phyloP scores from a whole-genome alignment of 2,113 vertebrate species.

The Pteronura brasiliensis region DNA sequence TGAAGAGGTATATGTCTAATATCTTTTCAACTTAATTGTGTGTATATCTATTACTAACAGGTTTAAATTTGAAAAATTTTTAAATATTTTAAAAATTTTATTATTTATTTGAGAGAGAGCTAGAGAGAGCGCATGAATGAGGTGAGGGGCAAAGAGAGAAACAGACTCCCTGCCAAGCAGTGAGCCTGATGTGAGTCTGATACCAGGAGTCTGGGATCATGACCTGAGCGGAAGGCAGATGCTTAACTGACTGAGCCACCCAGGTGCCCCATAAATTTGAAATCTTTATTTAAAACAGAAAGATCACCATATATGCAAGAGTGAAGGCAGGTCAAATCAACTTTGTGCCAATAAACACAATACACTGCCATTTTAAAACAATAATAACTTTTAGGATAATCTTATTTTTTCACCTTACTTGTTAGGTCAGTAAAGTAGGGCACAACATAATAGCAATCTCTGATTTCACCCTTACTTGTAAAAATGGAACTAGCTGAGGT shows the following conservation, averaged over 20 bases:
- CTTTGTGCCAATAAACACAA: background rate
- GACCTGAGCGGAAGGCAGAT: background rate
- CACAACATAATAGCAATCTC: background rate
- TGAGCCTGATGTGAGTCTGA: background rate
- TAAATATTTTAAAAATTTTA: background rate
- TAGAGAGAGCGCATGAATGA: background rate
- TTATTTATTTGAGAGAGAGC: background rate
- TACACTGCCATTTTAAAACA: background rate
- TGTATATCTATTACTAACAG: background rate
- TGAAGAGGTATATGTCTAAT: background rate
- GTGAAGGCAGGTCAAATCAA: background rate
- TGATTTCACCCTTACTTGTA: constrained; percentile 40
- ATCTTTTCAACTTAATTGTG: background rate
- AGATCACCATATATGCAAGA: background rate
- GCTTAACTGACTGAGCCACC: background rate
- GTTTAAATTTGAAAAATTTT: background rate
- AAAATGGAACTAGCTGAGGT: constrained; percentile 55
- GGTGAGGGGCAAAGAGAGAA: background rate
- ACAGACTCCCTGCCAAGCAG: background rate
- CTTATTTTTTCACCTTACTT: background rate
- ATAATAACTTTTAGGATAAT: background rate
- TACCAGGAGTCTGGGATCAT: background rate
- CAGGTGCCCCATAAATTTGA: background rate
- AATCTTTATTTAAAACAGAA: constrained; percentile 1
- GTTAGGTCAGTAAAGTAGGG: constrained; percentile 4